Evolutionary conservation across 2,113 vertebrate species (phyloP).

Genomic region (Ceyx melanurus): DNA sequence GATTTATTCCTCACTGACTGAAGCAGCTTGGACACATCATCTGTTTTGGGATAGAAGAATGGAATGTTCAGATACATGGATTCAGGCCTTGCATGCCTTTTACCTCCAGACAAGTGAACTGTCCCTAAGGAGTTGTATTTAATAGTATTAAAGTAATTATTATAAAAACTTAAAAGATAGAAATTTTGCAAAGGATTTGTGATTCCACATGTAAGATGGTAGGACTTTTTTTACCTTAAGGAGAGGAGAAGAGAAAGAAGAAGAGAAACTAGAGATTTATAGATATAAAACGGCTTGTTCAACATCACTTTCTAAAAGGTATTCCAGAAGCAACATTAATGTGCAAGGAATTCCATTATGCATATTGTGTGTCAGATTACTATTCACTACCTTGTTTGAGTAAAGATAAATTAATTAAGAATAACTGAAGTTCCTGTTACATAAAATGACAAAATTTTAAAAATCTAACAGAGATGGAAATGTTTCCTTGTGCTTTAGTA

Average conservation of each 20-base stretch:
- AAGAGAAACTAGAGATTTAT: not conserved
- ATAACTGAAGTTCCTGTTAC: not conserved
- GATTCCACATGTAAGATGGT: not conserved
- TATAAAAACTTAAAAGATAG: not conserved
- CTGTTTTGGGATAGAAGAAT: not conserved
- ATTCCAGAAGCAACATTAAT: not conserved
- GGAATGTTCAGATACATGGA: not conserved
- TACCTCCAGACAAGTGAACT: not conserved
- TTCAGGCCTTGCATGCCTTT: not conserved
- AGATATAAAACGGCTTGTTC: not conserved
- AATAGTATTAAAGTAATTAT: not conserved
- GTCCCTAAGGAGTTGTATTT: not conserved
- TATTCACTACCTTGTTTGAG: not conserved
- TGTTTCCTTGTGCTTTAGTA: not conserved
- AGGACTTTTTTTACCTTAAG: not conserved
- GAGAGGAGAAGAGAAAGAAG: not conserved
- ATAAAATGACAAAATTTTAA: not conserved
- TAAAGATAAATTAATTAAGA: not conserved
- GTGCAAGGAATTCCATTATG: not conserved
- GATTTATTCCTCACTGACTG: rapidly evolving
- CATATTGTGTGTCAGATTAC: not conserved
- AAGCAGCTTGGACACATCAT: not conserved
- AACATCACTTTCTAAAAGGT: not conserved
- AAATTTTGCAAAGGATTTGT: not conserved
- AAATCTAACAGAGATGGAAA: not conserved